Percentiles rank a stretch among this genome's conserved stretches.
phyloP scores from a whole-genome alignment of 2,797 vertebrate species.

The Phataginus tricuspis region DNA sequence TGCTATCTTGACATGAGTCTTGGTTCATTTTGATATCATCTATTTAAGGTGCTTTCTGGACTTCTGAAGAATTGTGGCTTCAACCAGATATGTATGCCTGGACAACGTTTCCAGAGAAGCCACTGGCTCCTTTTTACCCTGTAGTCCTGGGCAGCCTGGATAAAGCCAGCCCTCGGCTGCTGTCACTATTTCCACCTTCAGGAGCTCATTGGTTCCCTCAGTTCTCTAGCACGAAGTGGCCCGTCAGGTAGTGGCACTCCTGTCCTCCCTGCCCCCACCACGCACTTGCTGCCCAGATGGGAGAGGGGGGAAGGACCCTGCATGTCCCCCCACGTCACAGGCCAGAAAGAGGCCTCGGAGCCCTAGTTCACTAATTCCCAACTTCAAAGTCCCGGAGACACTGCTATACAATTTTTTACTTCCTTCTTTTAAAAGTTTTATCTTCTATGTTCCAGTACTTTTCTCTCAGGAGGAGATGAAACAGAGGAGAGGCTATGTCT shows the following conservation, averaged over 20 bases:
- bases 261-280: neutral
- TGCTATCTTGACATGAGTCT: neutral
- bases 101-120: conserved; percentile 2
- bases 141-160: neutral
- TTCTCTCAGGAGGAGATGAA: conserved; percentile 2
- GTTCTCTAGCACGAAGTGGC: neutral
- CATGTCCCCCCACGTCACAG: neutral
- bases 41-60: neutral
- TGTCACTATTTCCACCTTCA: neutral
- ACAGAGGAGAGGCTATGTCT: neutral
- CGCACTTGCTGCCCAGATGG: neutral
- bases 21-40: neutral
- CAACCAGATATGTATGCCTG: neutral
- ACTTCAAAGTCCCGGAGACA: neutral
- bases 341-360: neutral
- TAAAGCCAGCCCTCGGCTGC: neutral
- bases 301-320: neutral
- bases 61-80: neutral
- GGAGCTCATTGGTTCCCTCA: neutral
- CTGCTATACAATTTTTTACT: neutral
- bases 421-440: neutral
- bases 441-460: neutral
- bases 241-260: neutral
- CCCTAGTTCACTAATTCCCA: neutral
- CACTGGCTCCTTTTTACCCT: neutral